Evolutionary conservation across 2,113 vertebrate species (phyloP).

Genomic region (Labrus mixtus): DNA sequence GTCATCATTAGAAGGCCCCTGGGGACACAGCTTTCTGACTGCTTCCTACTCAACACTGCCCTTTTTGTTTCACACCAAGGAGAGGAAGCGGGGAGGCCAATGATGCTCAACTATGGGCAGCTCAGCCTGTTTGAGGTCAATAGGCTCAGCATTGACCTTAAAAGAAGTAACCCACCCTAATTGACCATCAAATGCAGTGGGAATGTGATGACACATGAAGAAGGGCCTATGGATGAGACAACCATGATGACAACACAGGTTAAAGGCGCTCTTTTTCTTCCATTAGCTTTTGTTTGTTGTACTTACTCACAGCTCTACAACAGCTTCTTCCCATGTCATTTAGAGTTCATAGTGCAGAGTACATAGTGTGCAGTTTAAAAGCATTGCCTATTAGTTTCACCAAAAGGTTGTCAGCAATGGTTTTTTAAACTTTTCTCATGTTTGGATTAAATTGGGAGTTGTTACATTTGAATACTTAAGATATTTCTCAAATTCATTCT

Average conservation of each 20-base stretch:
- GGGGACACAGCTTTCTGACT: constrained; percentile 9
- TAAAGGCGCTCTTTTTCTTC: constrained; percentile 6
- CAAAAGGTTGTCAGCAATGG: too few relatives aligned
- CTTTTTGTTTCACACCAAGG: constrained; percentile 5
- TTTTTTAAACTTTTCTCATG: too few relatives aligned
- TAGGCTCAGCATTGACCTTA: constrained; percentile 29
- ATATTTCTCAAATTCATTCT: too few relatives aligned
- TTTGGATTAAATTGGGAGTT: too few relatives aligned
- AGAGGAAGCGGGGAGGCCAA: constrained; percentile 11
- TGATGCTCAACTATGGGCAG: constrained; percentile 15
- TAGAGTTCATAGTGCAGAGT: too few relatives aligned
- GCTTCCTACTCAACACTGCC: constrained; percentile 40
- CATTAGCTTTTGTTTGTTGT: background rate
- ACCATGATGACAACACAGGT: constrained; percentile 10
- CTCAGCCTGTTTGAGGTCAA: constrained; percentile 24
- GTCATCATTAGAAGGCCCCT: constrained; percentile 63
- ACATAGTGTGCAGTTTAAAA: too few relatives aligned
- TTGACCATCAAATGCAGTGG: constrained; percentile 40
- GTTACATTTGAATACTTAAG: too few relatives aligned
- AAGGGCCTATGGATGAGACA: background rate
- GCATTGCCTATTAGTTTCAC: too few relatives aligned
- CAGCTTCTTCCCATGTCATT: background rate
- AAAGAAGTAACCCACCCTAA: constrained; percentile 19
- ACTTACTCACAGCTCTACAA: too few relatives aligned
- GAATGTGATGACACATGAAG: constrained; percentile 26